Evolutionary conservation across 2,797 vertebrate genomes (phyloP), one percentile per base, ranked within the genome.

Genomic region (Hylomyscus alleni): DNA sequence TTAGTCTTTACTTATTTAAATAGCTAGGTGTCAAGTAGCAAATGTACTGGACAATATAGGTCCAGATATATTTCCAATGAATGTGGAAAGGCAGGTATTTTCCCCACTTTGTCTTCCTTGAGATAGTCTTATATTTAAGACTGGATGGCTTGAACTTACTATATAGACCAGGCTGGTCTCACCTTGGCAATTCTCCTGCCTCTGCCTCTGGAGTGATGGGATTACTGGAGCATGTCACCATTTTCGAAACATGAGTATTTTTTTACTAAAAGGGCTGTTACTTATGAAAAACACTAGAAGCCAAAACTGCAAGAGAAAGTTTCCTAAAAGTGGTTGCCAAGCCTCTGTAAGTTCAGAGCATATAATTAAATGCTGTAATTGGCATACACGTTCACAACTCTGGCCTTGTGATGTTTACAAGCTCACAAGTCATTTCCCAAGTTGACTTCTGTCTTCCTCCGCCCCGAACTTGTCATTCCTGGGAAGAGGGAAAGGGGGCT

Each of bases 321-420:
- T 86, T 91, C 90, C 77, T 95, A 84, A 90, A 77, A 44, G 58
- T 95, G 82, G 88, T 92, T 95, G 72, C 90, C 34, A 95, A 90
- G 44, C 50, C 86, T 81, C 58, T 78, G 60, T 93, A 92, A 94
- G 92, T 73, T 94, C 52, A 73, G 31, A 87, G 75, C 60, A 58
- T 58, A 90, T 37, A 96, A 95, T 92, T 94, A 96, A 82, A 91
- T 72, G 69, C 40, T 95, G 40, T 47, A 88, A 89, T 29, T 67
- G 90, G 76, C 60, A n/a, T 56, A 93, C 19, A 82, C 84, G 80
- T 56, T 83, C 90, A 90, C 52, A 65, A 62, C 67, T 94, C 73
- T 85, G 62, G 83, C 44, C 77, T 90, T 92, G 89, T 88, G 84
- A 92, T 96, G 56, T 52, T 76, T 90, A n/a, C 73, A 47, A 97